A percentile compares a stretch with the other conserved stretches of the same genome.
Conservation (phyloP, 2,797 vertebrate genomes). For the Synaphobranchus kaupii region DNA sequence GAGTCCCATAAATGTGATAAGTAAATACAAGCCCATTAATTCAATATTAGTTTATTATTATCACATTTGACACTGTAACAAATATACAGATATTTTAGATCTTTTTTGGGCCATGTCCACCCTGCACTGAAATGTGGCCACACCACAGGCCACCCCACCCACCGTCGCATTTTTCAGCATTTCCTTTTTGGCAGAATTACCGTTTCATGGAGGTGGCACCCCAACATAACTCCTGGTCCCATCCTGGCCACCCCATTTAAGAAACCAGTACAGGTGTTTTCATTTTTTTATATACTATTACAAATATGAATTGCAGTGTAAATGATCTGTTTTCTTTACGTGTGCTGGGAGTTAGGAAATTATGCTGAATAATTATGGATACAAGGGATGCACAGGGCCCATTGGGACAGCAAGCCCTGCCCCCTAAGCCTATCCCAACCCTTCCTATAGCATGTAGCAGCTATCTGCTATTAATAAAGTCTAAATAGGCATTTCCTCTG, state of each 20-base stretch:
- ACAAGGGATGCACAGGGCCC: background rate
- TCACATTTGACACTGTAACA: conserved; percentile 18
- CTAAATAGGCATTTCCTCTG: background rate
- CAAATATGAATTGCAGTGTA: background rate
- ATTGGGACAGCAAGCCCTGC: background rate
- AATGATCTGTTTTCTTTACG: background rate
- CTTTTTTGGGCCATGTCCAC: too few relatives aligned
- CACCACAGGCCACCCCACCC: too few relatives aligned
- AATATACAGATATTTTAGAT: conserved; percentile 24
- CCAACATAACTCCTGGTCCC: too few relatives aligned
- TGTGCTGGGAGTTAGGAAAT: background rate
- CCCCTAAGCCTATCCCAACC: background rate
- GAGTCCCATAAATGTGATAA: background rate
- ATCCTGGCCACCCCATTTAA: too few relatives aligned
- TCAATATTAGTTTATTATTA: conserved; percentile 6
- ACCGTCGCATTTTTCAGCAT: too few relatives aligned
- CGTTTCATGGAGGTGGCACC: too few relatives aligned
- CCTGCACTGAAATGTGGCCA: too few relatives aligned
- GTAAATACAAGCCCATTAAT: conserved; percentile 24
- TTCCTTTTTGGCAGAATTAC: too few relatives aligned
- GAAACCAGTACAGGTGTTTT: background rate
- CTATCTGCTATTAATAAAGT: background rate
- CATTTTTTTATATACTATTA: background rate
- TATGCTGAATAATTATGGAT: background rate
- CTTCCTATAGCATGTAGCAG: background rate